phyloP scores from a whole-genome alignment of 2,113 vertebrate species.

The Anguilla rostrata region DNA sequence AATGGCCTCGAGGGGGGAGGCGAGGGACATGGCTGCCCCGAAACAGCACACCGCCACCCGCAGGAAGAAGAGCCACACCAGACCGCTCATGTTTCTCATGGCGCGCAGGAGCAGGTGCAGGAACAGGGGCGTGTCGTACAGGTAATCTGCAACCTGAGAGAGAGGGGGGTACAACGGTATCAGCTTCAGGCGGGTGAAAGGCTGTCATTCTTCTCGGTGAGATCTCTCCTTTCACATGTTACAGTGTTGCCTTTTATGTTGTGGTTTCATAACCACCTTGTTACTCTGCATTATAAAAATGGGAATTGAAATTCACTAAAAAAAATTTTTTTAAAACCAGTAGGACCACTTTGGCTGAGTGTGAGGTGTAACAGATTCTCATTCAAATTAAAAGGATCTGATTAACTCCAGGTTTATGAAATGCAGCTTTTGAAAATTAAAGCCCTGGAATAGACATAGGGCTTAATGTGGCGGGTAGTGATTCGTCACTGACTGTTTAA shows the following conservation, averaged over 20 bases:
- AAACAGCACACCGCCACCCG: conserved; percentile 73
- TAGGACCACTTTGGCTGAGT: neutral
- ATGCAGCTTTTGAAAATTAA: neutral
- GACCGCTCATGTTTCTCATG: conserved; percentile 67
- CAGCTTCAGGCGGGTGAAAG: neutral
- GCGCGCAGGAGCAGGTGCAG: conserved; percentile 59
- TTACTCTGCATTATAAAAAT: neutral
- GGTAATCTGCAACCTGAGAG: conserved; percentile 73
- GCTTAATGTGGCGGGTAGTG: neutral
- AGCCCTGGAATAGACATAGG: neutral
- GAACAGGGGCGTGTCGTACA: conserved; percentile 67
- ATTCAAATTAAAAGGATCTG: neutral
- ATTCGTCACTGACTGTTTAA: neutral
- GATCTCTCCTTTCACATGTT: neutral
- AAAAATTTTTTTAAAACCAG: neutral
- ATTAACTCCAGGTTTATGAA: neutral
- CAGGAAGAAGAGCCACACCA: conserved; percentile 74
- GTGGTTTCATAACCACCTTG: neutral
- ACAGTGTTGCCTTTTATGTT: neutral
- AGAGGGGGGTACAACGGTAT: neutral
- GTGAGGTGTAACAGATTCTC: neutral
- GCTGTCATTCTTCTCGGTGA: neutral
- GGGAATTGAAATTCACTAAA: neutral
- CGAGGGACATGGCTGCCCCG: conserved; percentile 65
- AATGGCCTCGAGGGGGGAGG: conserved; percentile 56